Evolutionary conservation across 2,888 invertebrate species (phyloP).

Genomic region (Catocala sponsa): DNA sequence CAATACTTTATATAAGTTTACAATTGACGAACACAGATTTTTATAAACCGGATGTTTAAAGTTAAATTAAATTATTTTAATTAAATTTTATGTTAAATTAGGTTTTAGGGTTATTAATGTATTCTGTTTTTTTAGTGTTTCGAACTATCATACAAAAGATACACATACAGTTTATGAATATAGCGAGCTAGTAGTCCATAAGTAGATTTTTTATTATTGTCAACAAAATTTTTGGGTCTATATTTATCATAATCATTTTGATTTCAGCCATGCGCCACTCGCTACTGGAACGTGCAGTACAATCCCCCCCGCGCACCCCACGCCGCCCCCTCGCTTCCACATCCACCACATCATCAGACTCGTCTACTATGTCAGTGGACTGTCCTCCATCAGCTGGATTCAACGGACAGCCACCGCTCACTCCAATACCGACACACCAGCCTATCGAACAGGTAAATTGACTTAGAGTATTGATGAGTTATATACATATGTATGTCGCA

Average conservation of each 20-base stretch:
- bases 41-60: too few relatives aligned
- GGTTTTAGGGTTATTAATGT: too few relatives aligned
- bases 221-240: too few relatives aligned
- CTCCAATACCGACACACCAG: constrained; percentile 59
- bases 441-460: constrained; percentile 74
- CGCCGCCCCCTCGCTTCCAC: constrained; percentile 89
- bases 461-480: neutral
- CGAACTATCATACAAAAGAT: too few relatives aligned
- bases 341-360: constrained; percentile 90
- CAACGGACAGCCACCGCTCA: constrained; percentile 67
- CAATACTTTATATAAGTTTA: too few relatives aligned
- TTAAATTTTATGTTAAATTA: too few relatives aligned
- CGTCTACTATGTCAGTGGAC: constrained; percentile 87
- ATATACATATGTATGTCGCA: neutral
- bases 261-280: constrained; percentile 90
- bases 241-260: neutral
- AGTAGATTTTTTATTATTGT: too few relatives aligned
- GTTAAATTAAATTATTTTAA: too few relatives aligned
- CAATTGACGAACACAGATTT: too few relatives aligned
- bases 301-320: constrained; percentile 83
- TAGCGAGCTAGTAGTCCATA: too few relatives aligned
- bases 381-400: constrained; percentile 77
- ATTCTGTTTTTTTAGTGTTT: too few relatives aligned
- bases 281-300: constrained; percentile 87
- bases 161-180: too few relatives aligned